Evolutionary conservation across 2,888 invertebrate genomes (phyloP), one percentile per base, ranked within the genome.

Genomic region (Amphipyra tragopoginis): DNA sequence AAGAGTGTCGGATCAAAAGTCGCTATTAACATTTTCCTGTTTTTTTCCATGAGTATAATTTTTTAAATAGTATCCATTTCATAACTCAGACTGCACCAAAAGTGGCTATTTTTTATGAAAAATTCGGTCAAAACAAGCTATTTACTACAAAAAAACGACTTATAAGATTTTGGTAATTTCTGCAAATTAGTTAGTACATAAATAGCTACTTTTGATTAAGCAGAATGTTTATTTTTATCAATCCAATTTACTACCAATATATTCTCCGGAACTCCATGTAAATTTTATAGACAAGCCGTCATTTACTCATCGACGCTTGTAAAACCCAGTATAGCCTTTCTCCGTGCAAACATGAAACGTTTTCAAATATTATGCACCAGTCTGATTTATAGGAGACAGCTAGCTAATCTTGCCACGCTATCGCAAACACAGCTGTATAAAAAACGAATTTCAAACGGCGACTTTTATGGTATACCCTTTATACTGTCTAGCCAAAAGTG

Each of bases 321-420:
- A 58, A 73, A 69, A 58, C 50, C 26, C 43, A 50, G 52, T 49
- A 57, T 60, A 0, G 44, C 26, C 34, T 47, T 49, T 55, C 42
- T 70, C 49, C 54, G 45, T 51, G 65, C 67, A 50, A 67, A 59
- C 72, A 75, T 75, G 65, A 75, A 75, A 75, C 75, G 65, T 68
- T 75, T 68, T 65, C 62, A 75, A 75, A 75, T 72, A 68, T 64
- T 75, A 75, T 75, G 72, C 71, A 72, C 68, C 47, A 11, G 55
- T 61, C 74, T 74, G 75, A 75, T 75, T 75, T 75, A 75, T 75
- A 60, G 65, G 65, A 72, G 68, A 72, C 68, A 62, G 65, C 55
- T 45, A 47, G 68, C 55, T 72, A 61, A 75, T 75, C 75, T 68
- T 48, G 6, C 67, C 75, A 62, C 67, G 72, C 61, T 68, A 75